A percentile compares a stretch with the other conserved stretches of the same genome.
Conservation (phyloP, 2,113 vertebrate species). For the Camelus bactrianus region DNA sequence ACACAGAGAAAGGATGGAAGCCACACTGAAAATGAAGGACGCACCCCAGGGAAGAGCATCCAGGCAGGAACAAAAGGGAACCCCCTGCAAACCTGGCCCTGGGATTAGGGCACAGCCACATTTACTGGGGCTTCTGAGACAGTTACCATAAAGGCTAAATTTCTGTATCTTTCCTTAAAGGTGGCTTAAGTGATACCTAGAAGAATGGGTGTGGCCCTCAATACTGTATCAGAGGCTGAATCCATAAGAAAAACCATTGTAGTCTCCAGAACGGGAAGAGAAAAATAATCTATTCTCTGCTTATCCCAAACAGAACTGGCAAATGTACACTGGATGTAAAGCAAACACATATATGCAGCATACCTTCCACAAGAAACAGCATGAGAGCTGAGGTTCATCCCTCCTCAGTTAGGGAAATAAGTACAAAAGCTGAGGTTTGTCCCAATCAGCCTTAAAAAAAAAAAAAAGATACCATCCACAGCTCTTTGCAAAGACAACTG, state of each 20-base stretch:
- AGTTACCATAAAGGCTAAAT: neutral
- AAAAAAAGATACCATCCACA: neutral
- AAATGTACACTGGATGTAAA: neutral
- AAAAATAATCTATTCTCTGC: neutral
- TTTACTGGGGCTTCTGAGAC: neutral
- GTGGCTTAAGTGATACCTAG: neutral
- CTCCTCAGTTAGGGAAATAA: neutral
- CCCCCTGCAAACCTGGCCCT: neutral
- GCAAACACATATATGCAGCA: neutral
- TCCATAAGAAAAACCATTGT: neutral
- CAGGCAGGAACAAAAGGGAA: neutral
- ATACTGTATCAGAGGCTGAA: neutral
- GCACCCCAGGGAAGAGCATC: neutral
- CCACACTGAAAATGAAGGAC: neutral
- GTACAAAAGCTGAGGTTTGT: neutral
- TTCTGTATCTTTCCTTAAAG: neutral
- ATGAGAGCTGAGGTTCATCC: neutral
- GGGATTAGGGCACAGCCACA: neutral
- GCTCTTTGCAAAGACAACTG: neutral
- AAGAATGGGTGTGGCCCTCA: conserved; percentile 74
- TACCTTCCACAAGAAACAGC: neutral
- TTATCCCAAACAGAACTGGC: neutral
- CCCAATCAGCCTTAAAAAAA: neutral
- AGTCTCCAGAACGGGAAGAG: neutral
- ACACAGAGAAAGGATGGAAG: conserved; percentile 29